Evolutionary conservation across 1,140 invertebrate species (phyloP).

Genomic region (Anastrepha ludens): DNA sequence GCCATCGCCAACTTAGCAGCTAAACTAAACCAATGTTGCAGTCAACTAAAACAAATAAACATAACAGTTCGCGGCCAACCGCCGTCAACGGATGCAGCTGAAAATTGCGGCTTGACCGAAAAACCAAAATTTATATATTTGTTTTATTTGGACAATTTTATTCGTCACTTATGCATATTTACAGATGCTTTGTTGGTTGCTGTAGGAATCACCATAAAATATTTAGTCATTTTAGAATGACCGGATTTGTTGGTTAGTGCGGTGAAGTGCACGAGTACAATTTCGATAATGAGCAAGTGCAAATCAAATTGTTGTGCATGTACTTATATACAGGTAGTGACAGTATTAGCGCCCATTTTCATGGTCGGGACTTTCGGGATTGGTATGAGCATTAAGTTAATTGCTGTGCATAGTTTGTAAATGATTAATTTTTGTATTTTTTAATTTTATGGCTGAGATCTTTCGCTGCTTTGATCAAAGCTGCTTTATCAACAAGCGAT

Average conservation of each 20-base stretch:
- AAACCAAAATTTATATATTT: constrained; percentile 26
- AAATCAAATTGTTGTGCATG: too few relatives aligned
- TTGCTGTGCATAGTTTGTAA: too few relatives aligned
- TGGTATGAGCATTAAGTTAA: too few relatives aligned
- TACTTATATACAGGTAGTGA: too few relatives aligned
- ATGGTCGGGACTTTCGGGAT: too few relatives aligned
- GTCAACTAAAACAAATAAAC: constrained; percentile 8
- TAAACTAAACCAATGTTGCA: neutral
- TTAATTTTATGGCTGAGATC: too few relatives aligned
- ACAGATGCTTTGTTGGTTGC: neutral
- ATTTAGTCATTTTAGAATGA: neutral
- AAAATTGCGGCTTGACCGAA: constrained; percentile 24
- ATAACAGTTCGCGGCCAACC: constrained; percentile 34
- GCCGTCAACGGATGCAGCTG: neutral
- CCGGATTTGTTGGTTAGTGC: neutral
- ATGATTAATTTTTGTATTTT: too few relatives aligned
- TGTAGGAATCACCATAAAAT: neutral
- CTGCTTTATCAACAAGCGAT: too few relatives aligned
- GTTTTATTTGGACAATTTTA: neutral
- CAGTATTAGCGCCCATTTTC: too few relatives aligned
- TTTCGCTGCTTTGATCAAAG: too few relatives aligned
- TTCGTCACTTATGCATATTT: neutral
- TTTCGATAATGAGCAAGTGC: too few relatives aligned
- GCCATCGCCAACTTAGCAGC: neutral
- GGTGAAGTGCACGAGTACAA: too few relatives aligned